Evolutionary conservation across 2,888 invertebrate genomes (phyloP).

Genomic region (Venustoraphidia nigricollis): DNA sequence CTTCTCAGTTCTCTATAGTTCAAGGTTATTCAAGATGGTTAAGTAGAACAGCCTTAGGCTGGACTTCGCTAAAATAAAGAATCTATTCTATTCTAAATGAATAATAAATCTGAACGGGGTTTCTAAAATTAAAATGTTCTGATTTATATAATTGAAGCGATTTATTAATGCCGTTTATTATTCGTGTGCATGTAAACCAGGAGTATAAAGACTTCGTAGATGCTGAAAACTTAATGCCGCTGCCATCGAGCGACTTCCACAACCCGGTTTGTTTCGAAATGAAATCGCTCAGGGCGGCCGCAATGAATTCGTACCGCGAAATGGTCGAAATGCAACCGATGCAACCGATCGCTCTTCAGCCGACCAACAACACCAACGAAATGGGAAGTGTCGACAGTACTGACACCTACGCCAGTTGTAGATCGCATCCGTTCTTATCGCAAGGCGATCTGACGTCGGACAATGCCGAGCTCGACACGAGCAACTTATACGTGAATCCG

Average conservation of each 20-base stretch:
- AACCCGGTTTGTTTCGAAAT: slow-evolving; percentile 72
- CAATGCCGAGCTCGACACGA: slow-evolving; percentile 40
- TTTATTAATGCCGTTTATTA: no score
- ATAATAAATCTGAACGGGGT: no score
- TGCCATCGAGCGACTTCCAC: slow-evolving; percentile 70
- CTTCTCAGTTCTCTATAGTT: no score
- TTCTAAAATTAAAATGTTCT: no score
- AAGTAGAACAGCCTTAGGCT: no score
- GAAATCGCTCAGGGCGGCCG: slow-evolving; percentile 37
- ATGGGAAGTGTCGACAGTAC: slow-evolving; percentile 56
- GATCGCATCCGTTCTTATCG: slow-evolving; percentile 87
- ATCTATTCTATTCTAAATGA: no score
- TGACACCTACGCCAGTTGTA: slow-evolving; percentile 92
- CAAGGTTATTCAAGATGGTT: no score
- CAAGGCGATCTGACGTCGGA: slow-evolving; percentile 36
- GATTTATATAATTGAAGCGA: no score
- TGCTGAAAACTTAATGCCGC: slow-evolving; percentile 77
- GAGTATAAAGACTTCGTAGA: slow-evolving; percentile 84
- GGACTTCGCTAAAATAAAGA: no score
- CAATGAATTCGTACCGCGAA: slow-evolving; percentile 10
- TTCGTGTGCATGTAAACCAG: slow-evolving; percentile 28
- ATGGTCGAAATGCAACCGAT: slow-evolving; percentile 14
- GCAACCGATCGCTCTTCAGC: slow-evolving; percentile 9
- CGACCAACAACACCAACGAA: slow-evolving; percentile 27
- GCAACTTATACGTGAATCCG: slow-evolving; percentile 80